Evolutionary conservation across 2,888 invertebrate species (phyloP).

Genomic region (Agrochola lychnidis): DNA sequence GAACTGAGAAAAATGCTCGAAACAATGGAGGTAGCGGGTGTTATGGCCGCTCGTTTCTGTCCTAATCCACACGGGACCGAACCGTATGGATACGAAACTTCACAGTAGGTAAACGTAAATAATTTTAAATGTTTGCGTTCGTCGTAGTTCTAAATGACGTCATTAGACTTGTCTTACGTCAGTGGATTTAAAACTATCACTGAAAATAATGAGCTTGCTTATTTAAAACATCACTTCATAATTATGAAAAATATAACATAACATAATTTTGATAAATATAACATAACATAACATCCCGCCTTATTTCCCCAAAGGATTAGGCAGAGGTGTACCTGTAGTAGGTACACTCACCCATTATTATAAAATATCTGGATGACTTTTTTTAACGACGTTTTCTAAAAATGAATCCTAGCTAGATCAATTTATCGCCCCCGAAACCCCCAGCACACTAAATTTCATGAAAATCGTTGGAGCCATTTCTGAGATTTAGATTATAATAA

Average conservation of each 20-base stretch:
- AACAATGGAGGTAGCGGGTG: neutral
- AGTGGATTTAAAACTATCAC: slow-evolving; percentile 22
- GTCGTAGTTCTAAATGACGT: slow-evolving; percentile 37
- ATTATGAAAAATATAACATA: neutral
- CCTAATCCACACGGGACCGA: slow-evolving; percentile 6
- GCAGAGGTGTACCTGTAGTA: no score
- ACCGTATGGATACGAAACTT: slow-evolving; percentile 15
- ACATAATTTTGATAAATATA: neutral
- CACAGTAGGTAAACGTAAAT: slow-evolving; percentile 18
- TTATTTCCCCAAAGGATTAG: no score
- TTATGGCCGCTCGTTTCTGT: slow-evolving; percentile 4
- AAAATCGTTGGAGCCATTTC: no score
- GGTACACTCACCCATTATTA: neutral
- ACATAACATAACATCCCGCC: no score
- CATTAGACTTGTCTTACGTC: slow-evolving; percentile 26
- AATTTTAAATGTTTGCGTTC: slow-evolving; percentile 29
- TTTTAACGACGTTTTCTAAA: no score
- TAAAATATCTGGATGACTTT: no score
- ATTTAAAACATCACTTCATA: slow-evolving; percentile 15
- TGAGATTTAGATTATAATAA: no score
- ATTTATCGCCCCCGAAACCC: no score
- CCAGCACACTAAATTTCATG: no score
- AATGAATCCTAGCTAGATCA: no score
- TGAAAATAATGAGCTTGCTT: slow-evolving; percentile 29
- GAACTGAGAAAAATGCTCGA: neutral